Evolutionary conservation across 2,888 invertebrate genomes (phyloP), one percentile per base, ranked within the genome.

Genomic region (Agrypnus murinus): DNA sequence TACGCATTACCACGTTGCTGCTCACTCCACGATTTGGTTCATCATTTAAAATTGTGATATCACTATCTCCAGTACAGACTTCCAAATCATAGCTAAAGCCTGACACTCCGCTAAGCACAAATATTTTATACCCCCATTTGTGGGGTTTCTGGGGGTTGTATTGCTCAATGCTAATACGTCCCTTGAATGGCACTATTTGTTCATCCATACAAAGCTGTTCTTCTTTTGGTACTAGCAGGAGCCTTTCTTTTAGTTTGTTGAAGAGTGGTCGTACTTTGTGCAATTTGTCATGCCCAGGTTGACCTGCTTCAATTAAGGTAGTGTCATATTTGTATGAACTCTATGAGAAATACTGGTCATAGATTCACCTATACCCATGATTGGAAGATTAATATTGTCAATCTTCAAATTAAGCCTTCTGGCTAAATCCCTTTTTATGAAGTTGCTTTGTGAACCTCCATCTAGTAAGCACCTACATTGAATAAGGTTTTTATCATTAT

Each of bases 21-120:
- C 77, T 77, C 9, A 71, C 76, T n/a, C 80, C 79, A 14, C 81
- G 72, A 69, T 81, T 77, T 65, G 79, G 79, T 63, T 72, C 77
- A 71, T 73, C 74, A 53, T 67, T 60, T 7, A 77, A n/a, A n/a
- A n/a, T n/a, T n/a, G n/a, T n/a, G n/a, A n/a, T 76, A 62, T 75
- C 78, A 70, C 80, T 77, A 38, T 75, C 71, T 14, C 81, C 82
- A 68, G 79, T 74, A 75, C 76, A 83, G 38, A 83, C 74, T 17
- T 84, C 80, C 65, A 83, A 84, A 69, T 84, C 82, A 48, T 82
- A 83, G 45, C 81, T 81, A 62, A 83, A 83, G 0, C 82, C 81
- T 57, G 80, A 81, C 1, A 80, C 77, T n/a, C 81, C 82, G 73
- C 82, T 83, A 17, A 83, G 64, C n/a, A 82, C 82, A 72, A 80